Base-by-base conservation (phyloP, 37 sponge, comb jelly and placozoan species). In the Petrosia ficiformis region DNA sequence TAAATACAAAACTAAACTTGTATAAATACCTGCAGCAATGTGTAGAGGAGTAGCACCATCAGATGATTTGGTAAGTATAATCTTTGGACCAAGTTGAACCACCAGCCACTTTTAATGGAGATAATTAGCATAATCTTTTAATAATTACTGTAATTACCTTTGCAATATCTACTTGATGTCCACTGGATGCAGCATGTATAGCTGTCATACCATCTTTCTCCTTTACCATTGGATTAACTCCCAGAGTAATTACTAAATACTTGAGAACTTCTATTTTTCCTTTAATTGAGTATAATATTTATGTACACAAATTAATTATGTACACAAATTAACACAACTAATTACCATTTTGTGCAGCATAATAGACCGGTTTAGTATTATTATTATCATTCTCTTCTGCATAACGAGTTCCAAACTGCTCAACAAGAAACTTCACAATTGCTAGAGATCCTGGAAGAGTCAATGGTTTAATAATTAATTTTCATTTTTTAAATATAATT, bases 21-120 rank as follows among this genome's bases (percentile, higher is more conserved):
- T n/a, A 30, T 52, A 43, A 71, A 29, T 52, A 93, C 93, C 86
- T 69, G 94, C 90, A 41, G 89, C 94, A 73, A 88, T 75, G 77
- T 93, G 94, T 1, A 93, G 71, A 14, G 85, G 89, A 42, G 94
- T 93, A 30, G 94, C 94, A 66, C 94, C 94, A 84, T 93, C 94
- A 30, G 59, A 44, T 24, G 94, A 81, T 56, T 64, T 74, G 41
- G 74, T 78, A 22, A 76, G 29, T 16, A 93, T 89, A 37, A 39
- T 56, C 40, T 72, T 68, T 14, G 83, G 69, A 32, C 87, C 94
- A 26, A 93, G 66, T 59, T 86, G 82, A 3, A 60, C 33, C 21
- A 89, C 74, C 22, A 93, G 67, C 76, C 81, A 93, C 94, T 93
- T 61, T 6, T 26, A n/a, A 61, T 14, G 14, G 14, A 48, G 8